These are phyloP conservation scores for Sarcophaga caerulescens DNA, from an alignment of 2,888 invertebrate species.

Conservation along the genomic window DNA sequence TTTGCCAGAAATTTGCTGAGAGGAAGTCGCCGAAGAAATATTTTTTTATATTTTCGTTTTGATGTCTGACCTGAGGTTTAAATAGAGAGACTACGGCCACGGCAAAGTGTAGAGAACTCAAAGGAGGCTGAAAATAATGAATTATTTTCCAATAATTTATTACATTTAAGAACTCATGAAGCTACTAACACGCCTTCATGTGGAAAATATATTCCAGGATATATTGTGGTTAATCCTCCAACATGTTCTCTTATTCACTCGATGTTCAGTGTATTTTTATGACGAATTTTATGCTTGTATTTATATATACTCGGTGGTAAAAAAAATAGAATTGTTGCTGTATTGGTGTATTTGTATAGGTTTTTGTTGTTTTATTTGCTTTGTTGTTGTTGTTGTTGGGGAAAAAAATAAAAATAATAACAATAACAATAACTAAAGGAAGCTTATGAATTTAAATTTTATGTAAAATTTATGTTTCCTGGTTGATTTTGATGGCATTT, in stretches of 20 bases:
- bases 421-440: constrained; percentile 61
- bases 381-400: constrained; percentile 29
- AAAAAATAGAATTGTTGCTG: neutral
- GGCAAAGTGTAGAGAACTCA: no score
- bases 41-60: no score
- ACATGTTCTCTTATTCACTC: neutral
- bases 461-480: constrained; percentile 67
- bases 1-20: no score
- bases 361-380: constrained; percentile 5
- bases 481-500: constrained; percentile 63
- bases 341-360: neutral
- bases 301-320: neutral
- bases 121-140: no score
- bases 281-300: neutral
- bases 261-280: neutral
- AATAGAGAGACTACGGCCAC: no score
- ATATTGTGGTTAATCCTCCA: neutral
- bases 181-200: no score
- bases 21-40: no score
- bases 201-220: no score
- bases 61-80: no score
- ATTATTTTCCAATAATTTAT: no score
- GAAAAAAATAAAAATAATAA: no score
- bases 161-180: no score
- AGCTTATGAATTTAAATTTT: constrained; percentile 67